Evolutionary conservation across 2,797 vertebrate species (phyloP).

Genomic region (Melopsittacus undulatus): DNA sequence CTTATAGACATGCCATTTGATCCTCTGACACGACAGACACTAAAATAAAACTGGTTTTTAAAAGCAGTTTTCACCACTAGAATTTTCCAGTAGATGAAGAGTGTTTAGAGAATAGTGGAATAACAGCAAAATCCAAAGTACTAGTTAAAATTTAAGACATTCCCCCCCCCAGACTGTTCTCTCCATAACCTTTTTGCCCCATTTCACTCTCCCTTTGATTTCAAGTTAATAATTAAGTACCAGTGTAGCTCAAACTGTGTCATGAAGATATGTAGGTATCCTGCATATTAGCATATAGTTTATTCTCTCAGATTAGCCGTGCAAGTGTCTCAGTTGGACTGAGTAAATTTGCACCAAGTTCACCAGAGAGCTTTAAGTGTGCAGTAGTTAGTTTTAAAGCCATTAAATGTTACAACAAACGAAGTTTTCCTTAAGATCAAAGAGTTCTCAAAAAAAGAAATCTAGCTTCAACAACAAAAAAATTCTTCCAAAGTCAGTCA

Average conservation of each 20-base stretch:
- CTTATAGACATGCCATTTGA: not conserved
- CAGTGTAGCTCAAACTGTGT: not conserved
- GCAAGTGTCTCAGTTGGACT: not conserved
- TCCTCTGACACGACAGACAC: not conserved
- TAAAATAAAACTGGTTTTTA: not conserved
- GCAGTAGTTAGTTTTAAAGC: not conserved
- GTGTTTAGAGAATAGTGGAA: not conserved
- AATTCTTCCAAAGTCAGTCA: not conserved
- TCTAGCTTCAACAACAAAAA: not conserved
- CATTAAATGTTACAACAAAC: not conserved
- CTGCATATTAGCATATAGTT: not conserved
- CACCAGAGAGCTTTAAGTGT: not conserved
- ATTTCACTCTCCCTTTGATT: not conserved
- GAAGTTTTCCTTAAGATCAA: not conserved
- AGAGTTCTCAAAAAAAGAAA: not conserved
- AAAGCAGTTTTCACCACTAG: not conserved
- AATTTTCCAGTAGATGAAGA: not conserved
- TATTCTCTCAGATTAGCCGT: not conserved
- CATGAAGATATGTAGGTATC: not conserved
- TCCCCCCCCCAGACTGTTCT: not conserved
- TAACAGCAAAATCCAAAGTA: not conserved
- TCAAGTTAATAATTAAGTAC: not conserved
- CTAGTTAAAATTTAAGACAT: not conserved
- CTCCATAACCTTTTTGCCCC: not conserved
- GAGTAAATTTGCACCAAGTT: not conserved